A percentile compares a stretch with the other conserved stretches of the same genome.
phyloP scores from a whole-genome alignment of 2,888 invertebrate species.

The Phalera bucephala region DNA sequence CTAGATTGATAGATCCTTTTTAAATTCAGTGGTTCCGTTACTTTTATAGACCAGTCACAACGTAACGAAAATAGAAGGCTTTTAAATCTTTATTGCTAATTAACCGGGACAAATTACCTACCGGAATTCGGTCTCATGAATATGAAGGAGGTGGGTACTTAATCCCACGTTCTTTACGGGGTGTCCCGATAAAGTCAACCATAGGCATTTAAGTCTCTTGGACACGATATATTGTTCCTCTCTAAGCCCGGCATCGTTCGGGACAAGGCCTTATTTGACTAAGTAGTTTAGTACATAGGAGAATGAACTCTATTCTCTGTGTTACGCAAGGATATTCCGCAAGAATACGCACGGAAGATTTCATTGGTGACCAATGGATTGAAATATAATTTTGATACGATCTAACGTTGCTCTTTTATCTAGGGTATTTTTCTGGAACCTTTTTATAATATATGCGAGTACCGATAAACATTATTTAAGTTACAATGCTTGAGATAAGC shows the following conservation, averaged over 20 bases:
- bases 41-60: neutral
- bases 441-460: too few relatives aligned
- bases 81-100: conserved; percentile 18
- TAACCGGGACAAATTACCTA: conserved; percentile 16
- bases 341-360: conserved; percentile 9
- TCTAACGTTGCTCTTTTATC: conserved; percentile 21
- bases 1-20: too few relatives aligned
- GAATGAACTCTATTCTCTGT: neutral
- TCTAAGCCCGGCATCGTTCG: conserved; percentile 31
- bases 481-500: too few relatives aligned
- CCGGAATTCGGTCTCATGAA: conserved; percentile 34
- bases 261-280: conserved; percentile 21
- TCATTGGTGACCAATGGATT: conserved; percentile 29
- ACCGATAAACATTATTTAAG: too few relatives aligned
- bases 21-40: too few relatives aligned
- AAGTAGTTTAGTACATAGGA: conserved; percentile 5
- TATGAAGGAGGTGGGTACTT: conserved; percentile 28
- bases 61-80: neutral
- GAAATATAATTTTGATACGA: conserved; percentile 29
- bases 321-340: neutral
- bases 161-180: conserved; percentile 29
- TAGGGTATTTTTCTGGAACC: conserved; percentile 12
- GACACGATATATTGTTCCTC: conserved; percentile 40
- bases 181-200: conserved; percentile 42
- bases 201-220: conserved; percentile 30